These are phyloP conservation scores for Ornithorhynchus anatinus DNA, from an alignment of 2,113 vertebrate species.

Conservation along the genomic window DNA sequence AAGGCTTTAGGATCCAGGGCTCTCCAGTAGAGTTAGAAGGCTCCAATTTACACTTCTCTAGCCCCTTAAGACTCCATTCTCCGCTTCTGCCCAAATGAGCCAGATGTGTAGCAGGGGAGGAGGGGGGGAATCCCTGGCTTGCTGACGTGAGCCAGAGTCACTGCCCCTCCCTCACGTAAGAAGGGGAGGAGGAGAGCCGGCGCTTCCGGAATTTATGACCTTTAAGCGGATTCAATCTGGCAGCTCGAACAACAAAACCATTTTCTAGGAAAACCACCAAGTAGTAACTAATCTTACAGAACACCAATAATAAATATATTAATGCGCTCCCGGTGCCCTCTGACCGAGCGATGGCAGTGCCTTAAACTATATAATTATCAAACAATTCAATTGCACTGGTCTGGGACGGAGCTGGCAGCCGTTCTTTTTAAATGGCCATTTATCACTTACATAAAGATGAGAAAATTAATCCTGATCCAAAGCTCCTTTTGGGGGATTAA, in stretches of 20 bases:
- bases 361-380: slow-evolving; percentile 32
- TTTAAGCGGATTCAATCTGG: slow-evolving; percentile 6
- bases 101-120: fast-evolving
- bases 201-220: not conserved
- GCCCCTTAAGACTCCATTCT: too few species aligned
- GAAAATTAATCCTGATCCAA: slow-evolving; percentile 59
- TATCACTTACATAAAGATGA: slow-evolving; percentile 59
- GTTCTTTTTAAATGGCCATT: slow-evolving; percentile 45
- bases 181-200: fast-evolving
- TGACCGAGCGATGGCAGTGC: slow-evolving; percentile 16
- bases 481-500: slow-evolving; percentile 55
- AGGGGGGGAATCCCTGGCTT: not conserved
- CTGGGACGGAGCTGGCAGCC: slow-evolving; percentile 34
- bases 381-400: slow-evolving; percentile 47
- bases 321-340: not conserved
- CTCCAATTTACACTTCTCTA: not conserved
- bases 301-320: slow-evolving; percentile 20
- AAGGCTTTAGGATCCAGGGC: not conserved
- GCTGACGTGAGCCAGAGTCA: not conserved
- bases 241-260: not conserved
- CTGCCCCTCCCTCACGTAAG: not conserved
- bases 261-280: not conserved
- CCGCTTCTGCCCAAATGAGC: too few species aligned
- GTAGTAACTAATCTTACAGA: slow-evolving; percentile 25
- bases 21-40: too few species aligned